Conservation (phyloP, 2,888 invertebrate species). For the Chloroclysta siterata region DNA sequence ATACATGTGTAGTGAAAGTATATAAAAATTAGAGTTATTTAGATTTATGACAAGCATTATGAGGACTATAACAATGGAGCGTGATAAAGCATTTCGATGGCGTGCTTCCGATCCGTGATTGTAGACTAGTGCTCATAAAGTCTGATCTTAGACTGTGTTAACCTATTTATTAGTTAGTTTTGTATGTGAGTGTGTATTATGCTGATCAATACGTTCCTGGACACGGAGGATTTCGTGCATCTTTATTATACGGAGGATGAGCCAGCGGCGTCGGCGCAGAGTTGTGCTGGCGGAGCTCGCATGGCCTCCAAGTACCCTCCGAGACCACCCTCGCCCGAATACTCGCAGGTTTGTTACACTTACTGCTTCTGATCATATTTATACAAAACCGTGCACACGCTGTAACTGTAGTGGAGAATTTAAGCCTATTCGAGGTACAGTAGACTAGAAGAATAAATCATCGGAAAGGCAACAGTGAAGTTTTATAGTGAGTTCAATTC, state of each 20-base stretch:
- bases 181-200: constrained; percentile 70
- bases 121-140: constrained; percentile 65
- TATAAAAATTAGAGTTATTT: constrained; percentile 55
- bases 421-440: background rate
- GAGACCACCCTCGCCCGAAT: constrained; percentile 75
- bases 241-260: constrained; percentile 82
- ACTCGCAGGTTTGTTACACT: constrained; percentile 68
- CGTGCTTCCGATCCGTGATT: constrained; percentile 71
- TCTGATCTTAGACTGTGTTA: constrained; percentile 75
- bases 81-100: constrained; percentile 70
- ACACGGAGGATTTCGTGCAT: constrained; percentile 84
- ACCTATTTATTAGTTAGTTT: constrained; percentile 74
- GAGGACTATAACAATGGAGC: constrained; percentile 68
- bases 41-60: constrained; percentile 52
- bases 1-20: constrained; percentile 72
- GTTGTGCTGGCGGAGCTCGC: constrained; percentile 78
- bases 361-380: background rate
- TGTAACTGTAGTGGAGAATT: background rate
- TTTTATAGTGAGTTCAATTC: no score
- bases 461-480: no score
- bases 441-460: background rate
- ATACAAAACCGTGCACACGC: background rate
- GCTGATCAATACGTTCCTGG: constrained; percentile 83
- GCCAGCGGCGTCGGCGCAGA: constrained; percentile 65
- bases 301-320: constrained; percentile 78